A percentile compares a stretch with the other conserved stretches of the same genome.
Conservation (phyloP, 2,888 invertebrate genomes). For the Agelastica alni region DNA sequence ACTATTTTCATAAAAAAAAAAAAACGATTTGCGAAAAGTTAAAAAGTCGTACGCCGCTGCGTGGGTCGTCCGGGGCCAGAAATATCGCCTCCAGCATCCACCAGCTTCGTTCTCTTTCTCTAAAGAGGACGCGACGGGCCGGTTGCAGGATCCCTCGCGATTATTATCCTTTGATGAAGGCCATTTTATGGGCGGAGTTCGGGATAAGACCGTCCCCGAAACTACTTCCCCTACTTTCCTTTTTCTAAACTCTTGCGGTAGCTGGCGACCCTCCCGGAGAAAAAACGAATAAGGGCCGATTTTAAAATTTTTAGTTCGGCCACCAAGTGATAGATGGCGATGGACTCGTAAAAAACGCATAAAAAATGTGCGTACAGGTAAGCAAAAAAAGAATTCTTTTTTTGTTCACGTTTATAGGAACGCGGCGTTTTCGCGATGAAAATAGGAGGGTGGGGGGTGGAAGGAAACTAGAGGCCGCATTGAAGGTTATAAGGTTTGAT, state of each 20-base stretch:
- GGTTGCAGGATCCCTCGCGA: conserved; percentile 52
- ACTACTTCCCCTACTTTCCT: conserved; percentile 37
- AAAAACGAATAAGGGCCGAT: conserved; percentile 48
- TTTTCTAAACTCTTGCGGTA: conserved; percentile 44
- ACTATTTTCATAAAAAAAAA: no score
- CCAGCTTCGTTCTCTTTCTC: conserved; percentile 42
- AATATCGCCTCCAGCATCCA: conserved; percentile 28
- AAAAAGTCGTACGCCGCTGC: conserved; percentile 20
- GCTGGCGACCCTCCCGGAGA: conserved; percentile 51
- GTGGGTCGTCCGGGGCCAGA: conserved; percentile 30
- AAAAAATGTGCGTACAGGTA: no score
- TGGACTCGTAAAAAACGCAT: conserved; percentile 25
- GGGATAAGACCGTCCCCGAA: conserved; percentile 42
- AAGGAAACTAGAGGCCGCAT: no score
- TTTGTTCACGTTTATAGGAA: no score
- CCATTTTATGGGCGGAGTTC: conserved; percentile 57
- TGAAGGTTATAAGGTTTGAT: no score
- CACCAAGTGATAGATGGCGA: conserved; percentile 44
- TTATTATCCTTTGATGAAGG: conserved; percentile 55
- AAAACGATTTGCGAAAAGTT: no score
- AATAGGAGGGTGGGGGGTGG: no score
- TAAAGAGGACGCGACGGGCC: conserved; percentile 26
- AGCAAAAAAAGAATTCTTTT: no score
- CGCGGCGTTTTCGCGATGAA: no score
- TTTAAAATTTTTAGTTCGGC: conserved; percentile 48